These are phyloP conservation scores for Cryptophagus acutangulus DNA, from an alignment of 2,888 invertebrate genomes.

Conservation along the genomic window DNA sequence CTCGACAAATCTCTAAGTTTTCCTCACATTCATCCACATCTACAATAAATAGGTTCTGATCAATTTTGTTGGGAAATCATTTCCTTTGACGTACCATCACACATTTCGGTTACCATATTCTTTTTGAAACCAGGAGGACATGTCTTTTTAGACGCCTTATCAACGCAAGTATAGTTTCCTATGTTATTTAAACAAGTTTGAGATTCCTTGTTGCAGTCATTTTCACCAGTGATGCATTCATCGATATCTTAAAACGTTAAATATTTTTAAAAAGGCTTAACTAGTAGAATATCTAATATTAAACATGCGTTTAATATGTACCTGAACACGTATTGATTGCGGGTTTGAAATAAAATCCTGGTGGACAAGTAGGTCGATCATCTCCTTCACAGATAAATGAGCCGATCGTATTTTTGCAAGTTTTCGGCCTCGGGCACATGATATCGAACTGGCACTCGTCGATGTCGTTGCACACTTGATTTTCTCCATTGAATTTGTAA, in stretches of 20 bases:
- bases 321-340: conserved; percentile 42
- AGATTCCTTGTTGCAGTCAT: conserved; percentile 62
- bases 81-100: conserved; percentile 51
- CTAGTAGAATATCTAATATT: conserved; percentile 1
- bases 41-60: conserved; percentile 36
- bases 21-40: conserved; percentile 75
- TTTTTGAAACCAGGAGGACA: conserved; percentile 64
- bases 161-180: conserved; percentile 65
- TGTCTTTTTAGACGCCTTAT: conserved; percentile 56
- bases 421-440: conserved; percentile 39
- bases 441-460: conserved; percentile 44
- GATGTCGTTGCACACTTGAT: conserved; percentile 53
- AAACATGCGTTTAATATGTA: conserved; percentile 17
- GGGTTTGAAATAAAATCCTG: conserved; percentile 43
- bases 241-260: conserved; percentile 58
- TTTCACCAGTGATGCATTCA: conserved; percentile 61
- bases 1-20: conserved; percentile 56
- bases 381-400: conserved; percentile 41
- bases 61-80: neutral
- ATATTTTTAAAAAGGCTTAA: neutral
- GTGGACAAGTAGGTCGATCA: conserved; percentile 39
- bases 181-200: conserved; percentile 68
- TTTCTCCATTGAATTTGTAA: conserved; percentile 53
- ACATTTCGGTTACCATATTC: conserved; percentile 51
- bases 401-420: conserved; percentile 44